phyloP scores from a whole-genome alignment of 2,888 invertebrate species.

The Idaea aversata region DNA sequence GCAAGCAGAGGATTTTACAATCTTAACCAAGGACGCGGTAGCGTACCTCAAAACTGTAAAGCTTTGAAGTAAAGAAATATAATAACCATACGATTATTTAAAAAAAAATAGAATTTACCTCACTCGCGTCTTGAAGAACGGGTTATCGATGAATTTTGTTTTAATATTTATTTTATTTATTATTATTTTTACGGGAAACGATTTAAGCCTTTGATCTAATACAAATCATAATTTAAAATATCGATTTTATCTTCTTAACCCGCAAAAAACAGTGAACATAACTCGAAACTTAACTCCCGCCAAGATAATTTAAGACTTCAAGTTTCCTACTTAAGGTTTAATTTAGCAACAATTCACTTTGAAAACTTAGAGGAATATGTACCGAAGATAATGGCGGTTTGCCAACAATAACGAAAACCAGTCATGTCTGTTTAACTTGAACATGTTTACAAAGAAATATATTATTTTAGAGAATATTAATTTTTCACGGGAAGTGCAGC shows the following conservation, averaged over 20 bases:
- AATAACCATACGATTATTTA: too few species aligned
- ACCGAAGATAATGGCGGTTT: conserved; percentile 53
- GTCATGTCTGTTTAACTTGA: conserved; percentile 43
- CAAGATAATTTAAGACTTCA: conserved; percentile 37
- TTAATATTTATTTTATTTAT: too few species aligned
- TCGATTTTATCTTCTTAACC: background rate
- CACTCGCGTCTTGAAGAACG: too few species aligned
- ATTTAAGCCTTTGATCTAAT: too few species aligned
- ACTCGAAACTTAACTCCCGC: background rate
- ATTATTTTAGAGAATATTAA: background rate
- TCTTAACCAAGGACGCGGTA: too few species aligned
- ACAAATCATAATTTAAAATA: background rate
- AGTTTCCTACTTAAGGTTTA: conserved; percentile 42
- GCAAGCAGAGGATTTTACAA: too few species aligned
- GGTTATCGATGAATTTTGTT: too few species aligned
- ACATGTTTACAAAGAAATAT: conserved; percentile 19
- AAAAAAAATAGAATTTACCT: too few species aligned
- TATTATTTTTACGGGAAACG: too few species aligned
- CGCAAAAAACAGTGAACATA: background rate
- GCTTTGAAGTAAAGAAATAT: too few species aligned
- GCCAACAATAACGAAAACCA: conserved; percentile 57
- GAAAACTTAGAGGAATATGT: conserved; percentile 63
- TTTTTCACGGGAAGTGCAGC: background rate
- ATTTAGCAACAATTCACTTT: conserved; percentile 41
- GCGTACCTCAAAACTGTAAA: too few species aligned